A percentile compares a stretch with the other conserved stretches of the same genome.
Evolutionary conservation across 2,888 invertebrate genomes (phyloP).

Genomic region (Xanthia togata): DNA sequence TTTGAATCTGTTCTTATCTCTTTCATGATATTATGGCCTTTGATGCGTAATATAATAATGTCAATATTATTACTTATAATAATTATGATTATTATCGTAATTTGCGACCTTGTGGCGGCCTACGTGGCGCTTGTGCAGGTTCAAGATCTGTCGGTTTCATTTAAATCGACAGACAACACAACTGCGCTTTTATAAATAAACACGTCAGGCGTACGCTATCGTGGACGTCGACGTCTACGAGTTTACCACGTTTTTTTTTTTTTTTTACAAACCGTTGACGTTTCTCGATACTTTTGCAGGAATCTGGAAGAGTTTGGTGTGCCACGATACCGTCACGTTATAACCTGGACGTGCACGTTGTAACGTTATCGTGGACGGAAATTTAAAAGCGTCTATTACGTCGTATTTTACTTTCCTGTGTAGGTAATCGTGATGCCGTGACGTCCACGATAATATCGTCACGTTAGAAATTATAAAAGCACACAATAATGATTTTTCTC

Average conservation of each 20-base stretch:
- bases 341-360: not conserved
- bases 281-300: not conserved
- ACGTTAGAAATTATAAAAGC: not conserved
- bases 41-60: conserved; percentile 18
- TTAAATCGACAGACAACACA: not conserved
- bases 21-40: conserved; percentile 5
- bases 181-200: no score
- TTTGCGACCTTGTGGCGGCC: conserved; percentile 8
- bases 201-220: no score
- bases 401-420: not conserved
- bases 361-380: not conserved
- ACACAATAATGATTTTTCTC: not conserved
- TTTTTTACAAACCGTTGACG: not conserved
- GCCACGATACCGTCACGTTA: not conserved
- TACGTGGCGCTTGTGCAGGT: not conserved
- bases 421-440: not conserved
- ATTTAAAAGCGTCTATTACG: not conserved
- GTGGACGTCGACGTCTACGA: no score
- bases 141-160: not conserved
- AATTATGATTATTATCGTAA: conserved; percentile 17
- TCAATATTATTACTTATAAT: conserved; percentile 35
- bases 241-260: not conserved
- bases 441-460: not conserved
- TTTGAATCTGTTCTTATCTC: conserved; percentile 32
- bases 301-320: no score